Conservation (phyloP, 2,888 invertebrate genomes). For the Chloroclysta siterata region DNA sequence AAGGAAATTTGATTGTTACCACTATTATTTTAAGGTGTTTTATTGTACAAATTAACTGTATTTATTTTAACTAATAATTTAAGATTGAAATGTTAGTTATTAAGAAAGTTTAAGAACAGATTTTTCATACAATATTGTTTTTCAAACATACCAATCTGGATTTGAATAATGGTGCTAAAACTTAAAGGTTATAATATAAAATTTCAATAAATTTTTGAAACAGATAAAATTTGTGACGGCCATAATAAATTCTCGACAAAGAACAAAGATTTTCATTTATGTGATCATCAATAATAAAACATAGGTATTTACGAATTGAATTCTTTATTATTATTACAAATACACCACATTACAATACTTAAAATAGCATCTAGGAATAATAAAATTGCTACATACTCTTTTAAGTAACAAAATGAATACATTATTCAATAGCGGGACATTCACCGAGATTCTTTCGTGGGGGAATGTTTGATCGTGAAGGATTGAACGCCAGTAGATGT, state of each 20-base stretch:
- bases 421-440: not conserved
- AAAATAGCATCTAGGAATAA: not conserved
- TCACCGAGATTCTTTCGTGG: not conserved
- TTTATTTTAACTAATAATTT: conserved; percentile 35
- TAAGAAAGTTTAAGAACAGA: not conserved
- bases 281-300: not conserved
- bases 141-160: no score
- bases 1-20: conserved; percentile 8
- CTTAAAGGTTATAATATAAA: not conserved
- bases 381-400: not conserved
- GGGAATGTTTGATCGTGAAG: no score
- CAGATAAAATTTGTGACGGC: not conserved
- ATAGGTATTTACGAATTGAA: conserved; percentile 2
- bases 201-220: not conserved
- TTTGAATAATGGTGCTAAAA: not conserved
- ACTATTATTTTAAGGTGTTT: conserved; percentile 27
- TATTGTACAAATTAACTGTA: conserved; percentile 42
- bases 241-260: not conserved
- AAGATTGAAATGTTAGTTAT: conserved; percentile 12
- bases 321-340: conserved; percentile 4
- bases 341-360: not conserved
- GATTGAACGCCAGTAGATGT: no score
- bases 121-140: not conserved
- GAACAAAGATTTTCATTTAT: not conserved
- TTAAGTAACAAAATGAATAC: not conserved